phyloP scores from a whole-genome alignment of 2,888 invertebrate genomes.

The Dynastes tityus region DNA sequence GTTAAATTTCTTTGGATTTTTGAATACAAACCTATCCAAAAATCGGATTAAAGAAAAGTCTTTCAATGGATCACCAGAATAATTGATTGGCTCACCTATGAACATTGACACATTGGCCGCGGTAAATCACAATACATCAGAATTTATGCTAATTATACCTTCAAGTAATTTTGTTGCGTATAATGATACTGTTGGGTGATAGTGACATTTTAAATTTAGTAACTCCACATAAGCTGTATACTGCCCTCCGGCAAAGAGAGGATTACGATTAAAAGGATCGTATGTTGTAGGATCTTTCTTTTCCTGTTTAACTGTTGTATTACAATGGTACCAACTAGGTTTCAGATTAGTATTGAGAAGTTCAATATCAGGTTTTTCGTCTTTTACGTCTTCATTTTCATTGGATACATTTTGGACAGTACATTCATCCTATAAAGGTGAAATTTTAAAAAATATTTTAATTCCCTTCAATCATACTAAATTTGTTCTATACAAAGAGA shows the following conservation, averaged over 20 bases:
- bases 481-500: no score
- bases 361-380: slow-evolving; percentile 62
- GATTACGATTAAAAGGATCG: slow-evolving; percentile 85
- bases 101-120: slow-evolving; percentile 35
- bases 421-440: slow-evolving; percentile 58
- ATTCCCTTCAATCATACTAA: no score
- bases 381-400: slow-evolving; percentile 56
- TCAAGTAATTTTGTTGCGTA: slow-evolving; percentile 87
- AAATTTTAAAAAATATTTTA: neutral
- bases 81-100: slow-evolving; percentile 82
- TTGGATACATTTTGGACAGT: slow-evolving; percentile 62
- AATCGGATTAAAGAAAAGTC: slow-evolving; percentile 94
- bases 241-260: slow-evolving; percentile 86
- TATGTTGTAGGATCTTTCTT: slow-evolving; percentile 69
- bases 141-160: slow-evolving; percentile 69
- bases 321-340: slow-evolving; percentile 64
- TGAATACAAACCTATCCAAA: slow-evolving; percentile 95
- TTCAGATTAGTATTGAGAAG: slow-evolving; percentile 55
- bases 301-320: slow-evolving; percentile 57
- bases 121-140: no score
- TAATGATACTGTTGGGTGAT: slow-evolving; percentile 92
- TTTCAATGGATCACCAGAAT: slow-evolving; percentile 93
- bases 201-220: slow-evolving; percentile 79
- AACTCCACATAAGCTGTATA: slow-evolving; percentile 84
- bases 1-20: slow-evolving; percentile 87